A percentile compares a stretch with the other conserved stretches of the same genome.
These are phyloP conservation scores for Prolemur simus DNA, from an alignment of 2,113 vertebrate species.

Conservation along the genomic window DNA sequence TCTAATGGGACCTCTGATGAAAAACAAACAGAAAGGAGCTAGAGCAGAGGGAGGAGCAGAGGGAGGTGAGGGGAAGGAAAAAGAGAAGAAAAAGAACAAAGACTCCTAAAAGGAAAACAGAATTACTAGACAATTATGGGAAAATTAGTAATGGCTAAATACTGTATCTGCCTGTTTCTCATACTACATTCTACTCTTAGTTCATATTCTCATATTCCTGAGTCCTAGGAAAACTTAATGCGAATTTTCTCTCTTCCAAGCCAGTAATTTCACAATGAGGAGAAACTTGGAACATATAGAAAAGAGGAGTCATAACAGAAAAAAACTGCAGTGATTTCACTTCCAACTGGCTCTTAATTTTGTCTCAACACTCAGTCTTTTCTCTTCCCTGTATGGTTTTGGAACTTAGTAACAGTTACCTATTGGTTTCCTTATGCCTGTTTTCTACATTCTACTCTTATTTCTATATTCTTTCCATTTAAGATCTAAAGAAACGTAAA, in stretches of 20 bases:
- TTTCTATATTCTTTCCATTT: not conserved
- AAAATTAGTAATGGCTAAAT: not conserved
- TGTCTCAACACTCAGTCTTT: not conserved
- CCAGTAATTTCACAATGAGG: not conserved
- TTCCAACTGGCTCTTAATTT: not conserved
- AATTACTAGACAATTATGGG: not conserved
- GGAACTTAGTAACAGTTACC: not conserved
- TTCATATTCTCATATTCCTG: not conserved
- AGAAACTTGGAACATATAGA: not conserved
- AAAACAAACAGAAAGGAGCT: not conserved
- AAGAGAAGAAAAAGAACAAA: not conserved
- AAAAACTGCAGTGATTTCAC: not conserved
- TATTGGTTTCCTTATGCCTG: not conserved
- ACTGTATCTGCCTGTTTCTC: not conserved
- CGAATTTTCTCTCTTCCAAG: conserved; percentile 8
- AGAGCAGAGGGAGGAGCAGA: too few species aligned
- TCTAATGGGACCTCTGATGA: not conserved
- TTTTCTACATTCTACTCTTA: not conserved
- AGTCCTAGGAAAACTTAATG: not conserved
- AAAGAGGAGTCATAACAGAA: not conserved
- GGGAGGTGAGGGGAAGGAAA: too few species aligned
- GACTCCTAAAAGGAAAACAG: not conserved
- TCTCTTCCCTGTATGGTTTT: not conserved
- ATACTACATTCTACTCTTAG: not conserved
- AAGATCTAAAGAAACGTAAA: not conserved